Base-by-base conservation (phyloP, 2,113 vertebrate species). In the Ranitomeya variabilis region DNA sequence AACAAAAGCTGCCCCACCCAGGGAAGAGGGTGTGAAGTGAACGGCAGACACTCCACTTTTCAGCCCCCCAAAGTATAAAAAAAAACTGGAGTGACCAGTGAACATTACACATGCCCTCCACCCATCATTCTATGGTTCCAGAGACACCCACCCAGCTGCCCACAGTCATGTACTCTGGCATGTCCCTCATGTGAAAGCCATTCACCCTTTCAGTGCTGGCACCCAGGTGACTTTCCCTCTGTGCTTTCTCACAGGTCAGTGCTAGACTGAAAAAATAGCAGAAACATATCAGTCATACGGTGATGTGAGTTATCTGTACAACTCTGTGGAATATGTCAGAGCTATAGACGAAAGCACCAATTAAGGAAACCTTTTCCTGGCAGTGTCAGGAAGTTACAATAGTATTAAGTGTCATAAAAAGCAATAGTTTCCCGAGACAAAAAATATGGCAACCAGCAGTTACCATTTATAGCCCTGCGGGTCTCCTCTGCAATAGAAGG, bases 1-100 rank as follows among this genome's bases (percentile, higher is more conserved):
- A 89, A 89, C 87, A 89, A 51, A 88, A 88, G 81, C 31, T 10
- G 45, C 62, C 82, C 71, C 85, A 67, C 80, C 86, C 54, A n/a
- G 55, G 66, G 82, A 86, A 55, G 66, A 84, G 57, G 84, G 14
- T 11, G 0, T 12, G 55, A 73, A 86, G 26, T 66, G 0, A 51
- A 73, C 55, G 55, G 21, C 0, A 90, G 55, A 89, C 16, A 37
- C 62, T 71, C 2, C 0, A 15, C 51, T 73, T 37, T 64, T 67
- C 54, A 73, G 74, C 45, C 54, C 77, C 84, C 54, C 83, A 18
- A 31, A 31, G 3, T 23, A 74, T 80, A 71, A 87, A 69, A 69
- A 87, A 83, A 67, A 66, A 31, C 62, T 69, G 16, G 54, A 81
- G 79, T 54, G 60, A 79, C 60, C 57, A 23, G 14, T 21, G 67